Conservation (phyloP, 2,797 vertebrate species). For the Chelonia mydas region DNA sequence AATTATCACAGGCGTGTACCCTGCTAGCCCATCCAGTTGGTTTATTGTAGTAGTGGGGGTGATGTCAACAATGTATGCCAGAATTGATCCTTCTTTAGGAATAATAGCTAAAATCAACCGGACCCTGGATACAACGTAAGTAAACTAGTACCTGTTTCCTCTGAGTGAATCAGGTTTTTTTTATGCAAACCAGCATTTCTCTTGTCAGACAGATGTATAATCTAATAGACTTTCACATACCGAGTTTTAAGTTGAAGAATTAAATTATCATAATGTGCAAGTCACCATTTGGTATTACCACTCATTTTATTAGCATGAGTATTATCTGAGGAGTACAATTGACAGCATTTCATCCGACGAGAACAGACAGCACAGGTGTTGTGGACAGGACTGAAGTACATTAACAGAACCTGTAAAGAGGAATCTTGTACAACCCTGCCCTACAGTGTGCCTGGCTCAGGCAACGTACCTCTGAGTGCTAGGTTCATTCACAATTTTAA, state of each 20-base stretch:
- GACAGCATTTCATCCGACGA: background rate
- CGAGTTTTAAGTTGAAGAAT: background rate
- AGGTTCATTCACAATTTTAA: background rate
- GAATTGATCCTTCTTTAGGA: slow-evolving; percentile 94
- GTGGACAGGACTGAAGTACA: background rate
- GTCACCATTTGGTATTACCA: background rate
- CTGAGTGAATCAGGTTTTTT: background rate
- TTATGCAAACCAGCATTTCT: background rate
- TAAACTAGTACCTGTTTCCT: slow-evolving; percentile 5
- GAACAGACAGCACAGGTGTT: background rate
- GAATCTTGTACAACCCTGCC: background rate
- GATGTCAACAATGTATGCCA: slow-evolving; percentile 91
- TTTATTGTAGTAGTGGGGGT: slow-evolving; percentile 94
- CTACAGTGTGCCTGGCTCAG: background rate
- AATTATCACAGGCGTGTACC: slow-evolving; percentile 96
- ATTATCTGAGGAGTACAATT: background rate
- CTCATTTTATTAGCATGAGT: background rate
- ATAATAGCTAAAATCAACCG: slow-evolving; percentile 85
- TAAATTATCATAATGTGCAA: background rate
- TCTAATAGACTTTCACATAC: background rate
- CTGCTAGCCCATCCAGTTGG: slow-evolving; percentile 94
- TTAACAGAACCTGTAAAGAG: background rate
- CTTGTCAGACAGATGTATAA: background rate
- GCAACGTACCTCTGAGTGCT: background rate
- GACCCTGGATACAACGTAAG: slow-evolving; percentile 83